These are phyloP conservation scores for Temnothorax unifasciatus DNA, from an alignment of 2,888 invertebrate genomes.

Conservation along the genomic window DNA sequence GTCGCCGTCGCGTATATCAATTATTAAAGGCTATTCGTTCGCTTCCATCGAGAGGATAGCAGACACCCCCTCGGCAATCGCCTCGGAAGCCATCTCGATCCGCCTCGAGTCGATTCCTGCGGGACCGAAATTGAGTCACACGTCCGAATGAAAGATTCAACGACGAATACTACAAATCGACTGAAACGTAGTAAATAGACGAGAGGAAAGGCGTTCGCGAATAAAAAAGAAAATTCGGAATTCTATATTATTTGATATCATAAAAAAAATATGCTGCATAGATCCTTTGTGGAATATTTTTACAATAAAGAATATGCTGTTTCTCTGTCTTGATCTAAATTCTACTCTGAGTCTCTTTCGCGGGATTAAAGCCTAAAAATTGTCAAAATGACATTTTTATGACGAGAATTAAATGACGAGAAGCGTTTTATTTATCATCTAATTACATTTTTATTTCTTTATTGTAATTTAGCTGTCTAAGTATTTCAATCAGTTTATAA, in stretches of 20 bases:
- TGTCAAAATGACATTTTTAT: neutral
- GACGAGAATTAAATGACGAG: neutral
- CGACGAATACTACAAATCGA: conserved; percentile 23
- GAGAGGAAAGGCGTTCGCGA: neutral
- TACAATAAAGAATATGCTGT: neutral
- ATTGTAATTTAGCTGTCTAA: neutral
- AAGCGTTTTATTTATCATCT: neutral
- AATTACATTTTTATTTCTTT: neutral
- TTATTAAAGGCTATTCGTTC: conserved; percentile 45
- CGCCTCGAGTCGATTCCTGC: conserved; percentile 14
- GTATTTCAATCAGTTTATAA: neutral
- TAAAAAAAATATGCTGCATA: neutral
- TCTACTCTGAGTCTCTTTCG: neutral
- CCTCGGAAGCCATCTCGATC: conserved; percentile 26
- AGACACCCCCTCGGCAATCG: conserved; percentile 23
- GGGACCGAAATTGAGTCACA: conserved; percentile 55
- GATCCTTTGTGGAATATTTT: neutral
- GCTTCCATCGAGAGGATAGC: conserved; percentile 29
- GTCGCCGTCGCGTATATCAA: conserved; percentile 46
- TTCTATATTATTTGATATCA: conserved; percentile 4
- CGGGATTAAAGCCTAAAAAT: neutral
- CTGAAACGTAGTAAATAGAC: conserved; percentile 30
- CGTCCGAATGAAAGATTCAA: conserved; percentile 53
- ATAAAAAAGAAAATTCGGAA: conserved; percentile 25
- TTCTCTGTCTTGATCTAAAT: neutral